These are phyloP conservation scores for Merodon equestris DNA, from an alignment of 2,888 invertebrate genomes.

Conservation along the genomic window DNA sequence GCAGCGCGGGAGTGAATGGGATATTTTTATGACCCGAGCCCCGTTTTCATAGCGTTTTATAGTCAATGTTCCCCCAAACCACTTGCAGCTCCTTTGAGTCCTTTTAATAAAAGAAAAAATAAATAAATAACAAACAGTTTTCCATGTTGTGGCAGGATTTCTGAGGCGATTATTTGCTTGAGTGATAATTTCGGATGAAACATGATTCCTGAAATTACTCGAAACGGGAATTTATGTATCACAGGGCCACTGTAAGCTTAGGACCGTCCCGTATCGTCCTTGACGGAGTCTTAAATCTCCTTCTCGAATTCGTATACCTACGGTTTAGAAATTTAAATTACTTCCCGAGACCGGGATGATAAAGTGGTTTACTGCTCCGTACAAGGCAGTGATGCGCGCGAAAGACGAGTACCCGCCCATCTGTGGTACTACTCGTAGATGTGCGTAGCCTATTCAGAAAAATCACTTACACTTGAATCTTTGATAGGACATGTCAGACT, in stretches of 20 bases:
- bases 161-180: slow-evolving; percentile 63
- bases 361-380: too few species aligned
- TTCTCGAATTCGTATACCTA: slow-evolving; percentile 3
- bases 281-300: slow-evolving; percentile 12
- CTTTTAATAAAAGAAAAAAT: slow-evolving; percentile 40
- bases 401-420: too few species aligned
- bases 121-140: slow-evolving; percentile 28
- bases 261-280: slow-evolving; percentile 17
- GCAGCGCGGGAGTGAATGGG: slow-evolving; percentile 23
- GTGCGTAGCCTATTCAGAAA: too few species aligned
- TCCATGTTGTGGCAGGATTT: slow-evolving; percentile 45
- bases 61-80: slow-evolving; percentile 33
- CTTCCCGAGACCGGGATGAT: too few species aligned
- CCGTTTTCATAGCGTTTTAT: slow-evolving; percentile 48
- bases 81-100: slow-evolving; percentile 3
- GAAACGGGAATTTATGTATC: slow-evolving; percentile 34
- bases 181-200: slow-evolving; percentile 64
- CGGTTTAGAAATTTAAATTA: too few species aligned
- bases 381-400: too few species aligned
- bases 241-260: slow-evolving; percentile 32
- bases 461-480: too few species aligned
- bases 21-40: slow-evolving; percentile 52
- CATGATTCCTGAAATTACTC: slow-evolving; percentile 43
- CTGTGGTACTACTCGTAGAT: too few species aligned
- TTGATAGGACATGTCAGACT: too few species aligned